Conservation (phyloP, 2,113 vertebrate genomes). For the Dascyllus trimaculatus region DNA sequence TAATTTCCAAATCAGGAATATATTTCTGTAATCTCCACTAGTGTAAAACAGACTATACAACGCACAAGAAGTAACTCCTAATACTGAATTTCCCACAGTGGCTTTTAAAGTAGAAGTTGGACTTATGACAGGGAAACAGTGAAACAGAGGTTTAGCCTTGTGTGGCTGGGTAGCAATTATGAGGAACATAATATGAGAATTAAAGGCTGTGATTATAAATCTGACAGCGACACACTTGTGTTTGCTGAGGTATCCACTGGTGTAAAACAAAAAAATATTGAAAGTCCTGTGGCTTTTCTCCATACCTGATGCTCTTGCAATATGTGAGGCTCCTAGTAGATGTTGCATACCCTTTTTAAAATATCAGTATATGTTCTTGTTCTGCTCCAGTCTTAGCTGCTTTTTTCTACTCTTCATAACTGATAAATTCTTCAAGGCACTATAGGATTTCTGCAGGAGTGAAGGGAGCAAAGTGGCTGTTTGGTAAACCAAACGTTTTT, state of each 20-base stretch:
- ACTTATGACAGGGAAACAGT: too few relatives aligned
- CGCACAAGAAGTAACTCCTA: too few relatives aligned
- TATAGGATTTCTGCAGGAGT: not conserved
- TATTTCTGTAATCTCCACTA: too few relatives aligned
- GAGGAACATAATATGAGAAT: not conserved
- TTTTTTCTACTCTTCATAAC: not conserved
- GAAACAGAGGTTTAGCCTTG: too few relatives aligned
- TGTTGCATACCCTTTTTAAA: too few relatives aligned
- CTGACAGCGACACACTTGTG: not conserved
- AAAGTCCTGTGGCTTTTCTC: not conserved
- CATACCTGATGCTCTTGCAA: too few relatives aligned
- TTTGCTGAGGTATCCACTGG: not conserved
- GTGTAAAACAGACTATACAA: too few relatives aligned
- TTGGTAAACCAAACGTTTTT: too few relatives aligned
- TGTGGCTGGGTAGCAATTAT: not conserved
- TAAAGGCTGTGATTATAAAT: not conserved
- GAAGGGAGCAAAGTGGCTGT: too few relatives aligned
- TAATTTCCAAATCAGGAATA: not conserved
- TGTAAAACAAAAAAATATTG: not conserved
- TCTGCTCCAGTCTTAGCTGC: not conserved
- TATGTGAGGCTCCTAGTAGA: too few relatives aligned
- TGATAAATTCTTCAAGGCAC: not conserved
- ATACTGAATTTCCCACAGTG: too few relatives aligned
- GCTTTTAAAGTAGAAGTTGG: too few relatives aligned
- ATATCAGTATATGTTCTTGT: not conserved